Percentiles rank a stretch among this genome's conserved stretches.
These are phyloP conservation scores for Phalacrocorax brasilianus DNA, from an alignment of 2,113 vertebrate species.

Conservation along the genomic window DNA sequence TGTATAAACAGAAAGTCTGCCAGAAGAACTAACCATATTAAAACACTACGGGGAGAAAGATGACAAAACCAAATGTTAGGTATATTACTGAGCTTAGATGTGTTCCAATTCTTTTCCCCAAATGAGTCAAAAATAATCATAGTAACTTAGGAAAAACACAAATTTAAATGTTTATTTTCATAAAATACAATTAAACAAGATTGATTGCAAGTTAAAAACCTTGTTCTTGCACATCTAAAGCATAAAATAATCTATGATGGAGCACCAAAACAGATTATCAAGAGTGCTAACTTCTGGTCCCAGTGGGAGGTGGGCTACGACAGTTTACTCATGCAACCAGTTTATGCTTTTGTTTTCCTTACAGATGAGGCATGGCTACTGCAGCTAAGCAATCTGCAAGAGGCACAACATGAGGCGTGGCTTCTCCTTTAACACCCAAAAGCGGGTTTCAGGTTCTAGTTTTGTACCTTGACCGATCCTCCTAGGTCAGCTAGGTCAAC, in stretches of 20 bases:
- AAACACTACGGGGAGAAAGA: background rate
- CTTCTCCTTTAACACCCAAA: background rate
- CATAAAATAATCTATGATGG: background rate
- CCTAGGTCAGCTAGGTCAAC: background rate
- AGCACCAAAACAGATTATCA: background rate
- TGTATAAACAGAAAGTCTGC: background rate
- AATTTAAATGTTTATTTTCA: background rate
- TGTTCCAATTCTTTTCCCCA: background rate
- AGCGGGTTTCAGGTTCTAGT: background rate
- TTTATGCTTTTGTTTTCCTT: background rate
- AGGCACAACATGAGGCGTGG: background rate
- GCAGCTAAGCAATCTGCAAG: background rate
- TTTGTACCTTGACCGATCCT: background rate
- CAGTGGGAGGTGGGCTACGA: background rate
- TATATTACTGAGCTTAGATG: background rate
- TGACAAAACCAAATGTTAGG: background rate
- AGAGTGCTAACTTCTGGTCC: background rate
- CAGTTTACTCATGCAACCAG: background rate
- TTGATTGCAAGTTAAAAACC: background rate
- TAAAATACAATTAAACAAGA: background rate
- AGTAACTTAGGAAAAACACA: background rate
- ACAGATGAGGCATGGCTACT: background rate
- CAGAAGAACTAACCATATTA: background rate
- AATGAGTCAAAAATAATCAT: background rate
- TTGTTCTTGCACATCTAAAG: background rate